Evolutionary conservation across 2,797 vertebrate species (phyloP), one percentile per base, ranked within the genome.

Genomic region (Mareca penelope): DNA sequence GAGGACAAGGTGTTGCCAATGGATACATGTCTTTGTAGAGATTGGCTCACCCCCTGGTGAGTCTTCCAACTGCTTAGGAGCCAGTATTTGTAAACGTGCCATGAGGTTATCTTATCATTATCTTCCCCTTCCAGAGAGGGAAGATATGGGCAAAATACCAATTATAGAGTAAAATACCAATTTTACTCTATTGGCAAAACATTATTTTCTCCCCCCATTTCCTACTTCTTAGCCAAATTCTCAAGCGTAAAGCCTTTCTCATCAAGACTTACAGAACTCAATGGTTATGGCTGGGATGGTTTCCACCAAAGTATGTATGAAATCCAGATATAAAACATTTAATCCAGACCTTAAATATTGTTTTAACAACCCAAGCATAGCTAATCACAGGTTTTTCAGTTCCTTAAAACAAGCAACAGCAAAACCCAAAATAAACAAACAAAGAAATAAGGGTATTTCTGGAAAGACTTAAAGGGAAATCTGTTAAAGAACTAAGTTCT

Each of bases 331-430:
- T 10, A 44, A 89, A 92, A 78, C 68, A 75, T 80, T 92, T 84
- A 96, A 82, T 88, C 91, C 85, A 96, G 93, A 93, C 70, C 60
- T 94, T 93, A 95, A 97, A 94, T 85, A 94, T 85, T 95, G 78
- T 78, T 95, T 94, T 96, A 96, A 92, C 56, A 95, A 90, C 71
- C 59, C 39, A 94, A 88, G 92, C 94, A 94, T 73, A 79, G 55
- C 14, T 69, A 80, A 88, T 91, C 94, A 93, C 79, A 96, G 78
- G 85, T 83, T 85, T 69, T 77, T 81, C 79, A 92, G 92, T 75
- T 97, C 93, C 87, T 88, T 81, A 83, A 95, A 97, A 94, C 91
- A 95, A 95, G 89, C 95, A 95, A 96, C 46, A 95, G 87, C 84
- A 78, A 93, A 96, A 85, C 81, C 28, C 0, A 2, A 97, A 97